Percentiles rank a stretch among this genome's conserved stretches.
These are phyloP conservation scores for Linyphia triangularis DNA, from an alignment of 2,888 invertebrate genomes.

Conservation along the genomic window DNA sequence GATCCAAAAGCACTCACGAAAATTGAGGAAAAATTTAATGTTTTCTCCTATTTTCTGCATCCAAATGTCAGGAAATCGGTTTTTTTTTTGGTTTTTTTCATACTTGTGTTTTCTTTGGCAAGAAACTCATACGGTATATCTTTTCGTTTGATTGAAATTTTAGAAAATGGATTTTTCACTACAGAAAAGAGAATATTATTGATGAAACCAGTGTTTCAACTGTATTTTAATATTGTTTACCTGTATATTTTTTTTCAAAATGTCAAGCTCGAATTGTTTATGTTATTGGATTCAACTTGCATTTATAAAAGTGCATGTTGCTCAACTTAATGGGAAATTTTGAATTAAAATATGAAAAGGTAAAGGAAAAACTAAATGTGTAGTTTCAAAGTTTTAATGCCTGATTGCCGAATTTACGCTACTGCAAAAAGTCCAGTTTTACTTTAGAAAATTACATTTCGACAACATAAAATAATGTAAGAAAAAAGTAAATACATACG, in stretches of 20 bases:
- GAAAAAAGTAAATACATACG: too few species aligned
- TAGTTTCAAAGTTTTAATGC: too few species aligned
- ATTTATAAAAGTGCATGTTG: background rate
- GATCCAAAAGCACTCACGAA: slow-evolving; percentile 54
- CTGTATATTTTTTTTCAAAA: background rate
- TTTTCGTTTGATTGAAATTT: slow-evolving; percentile 49
- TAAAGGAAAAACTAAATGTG: too few species aligned
- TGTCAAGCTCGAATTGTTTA: background rate
- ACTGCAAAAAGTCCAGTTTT: too few species aligned
- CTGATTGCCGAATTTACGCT: too few species aligned
- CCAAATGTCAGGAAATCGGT: slow-evolving; percentile 30
- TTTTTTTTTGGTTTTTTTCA: background rate
- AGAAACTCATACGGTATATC: slow-evolving; percentile 9
- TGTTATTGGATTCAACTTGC: background rate
- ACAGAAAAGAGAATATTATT: background rate
- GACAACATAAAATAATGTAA: too few species aligned
- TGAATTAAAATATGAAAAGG: background rate
- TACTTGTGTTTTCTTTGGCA: slow-evolving; percentile 10
- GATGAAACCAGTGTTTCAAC: background rate
- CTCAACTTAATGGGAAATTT: background rate
- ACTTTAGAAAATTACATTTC: too few species aligned
- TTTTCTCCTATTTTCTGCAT: slow-evolving; percentile 16
- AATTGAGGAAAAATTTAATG: slow-evolving; percentile 34
- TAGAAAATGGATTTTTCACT: background rate
- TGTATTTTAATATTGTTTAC: background rate